A percentile compares a stretch with the other conserved stretches of the same genome.
These are phyloP conservation scores for Agapornis canus DNA, from an alignment of 2,797 vertebrate genomes.

Conservation along the genomic window DNA sequence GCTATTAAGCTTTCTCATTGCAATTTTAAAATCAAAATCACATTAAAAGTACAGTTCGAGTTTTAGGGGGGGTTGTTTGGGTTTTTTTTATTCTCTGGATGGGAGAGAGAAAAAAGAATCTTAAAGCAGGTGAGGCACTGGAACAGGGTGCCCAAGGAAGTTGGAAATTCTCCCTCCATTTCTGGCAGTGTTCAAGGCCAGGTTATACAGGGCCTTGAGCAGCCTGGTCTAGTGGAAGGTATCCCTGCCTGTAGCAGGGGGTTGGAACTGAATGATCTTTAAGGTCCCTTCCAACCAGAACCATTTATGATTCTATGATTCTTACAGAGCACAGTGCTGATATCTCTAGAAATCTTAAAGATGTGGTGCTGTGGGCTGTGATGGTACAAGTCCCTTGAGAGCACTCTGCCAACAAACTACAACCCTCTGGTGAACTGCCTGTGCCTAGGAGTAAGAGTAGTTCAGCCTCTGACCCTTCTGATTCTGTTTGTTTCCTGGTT, in stretches of 20 bases:
- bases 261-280: neutral
- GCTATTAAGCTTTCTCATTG: neutral
- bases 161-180: neutral
- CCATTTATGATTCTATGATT: neutral
- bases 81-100: neutral
- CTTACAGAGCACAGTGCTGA: neutral
- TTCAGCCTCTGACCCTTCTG: neutral
- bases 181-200: neutral
- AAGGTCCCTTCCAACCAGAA: neutral
- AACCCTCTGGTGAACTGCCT: neutral
- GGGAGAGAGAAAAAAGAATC: neutral
- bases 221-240: neutral
- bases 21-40: neutral
- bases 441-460: neutral
- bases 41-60: neutral
- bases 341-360: neutral
- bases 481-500: neutral
- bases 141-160: neutral
- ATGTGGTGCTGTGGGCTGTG: neutral
- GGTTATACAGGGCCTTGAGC: neutral
- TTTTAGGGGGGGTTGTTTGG: neutral
- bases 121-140: neutral
- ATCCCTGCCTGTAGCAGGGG: neutral
- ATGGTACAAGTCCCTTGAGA: neutral
- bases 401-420: neutral